A percentile compares a stretch with the other conserved stretches of the same genome.
These are phyloP conservation scores for Brachionus rubens DNA, from an alignment of 1,140 invertebrate genomes.

Conservation along the genomic window DNA sequence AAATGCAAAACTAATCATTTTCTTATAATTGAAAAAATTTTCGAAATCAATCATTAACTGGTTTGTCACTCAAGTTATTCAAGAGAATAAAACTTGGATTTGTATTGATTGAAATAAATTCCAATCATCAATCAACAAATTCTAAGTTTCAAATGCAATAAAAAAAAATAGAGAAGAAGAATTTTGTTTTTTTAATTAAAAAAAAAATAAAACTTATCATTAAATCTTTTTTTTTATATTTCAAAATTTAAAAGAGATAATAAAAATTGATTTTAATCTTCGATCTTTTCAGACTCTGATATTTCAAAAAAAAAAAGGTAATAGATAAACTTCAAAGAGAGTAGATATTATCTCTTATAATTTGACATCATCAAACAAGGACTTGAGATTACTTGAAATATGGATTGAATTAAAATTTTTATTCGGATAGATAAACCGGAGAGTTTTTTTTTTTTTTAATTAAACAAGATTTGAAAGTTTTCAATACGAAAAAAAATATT, in stretches of 20 bases:
- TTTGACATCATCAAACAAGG: no score
- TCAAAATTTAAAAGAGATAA: no score
- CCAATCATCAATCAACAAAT: conserved; percentile 34
- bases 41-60: conserved; percentile 13
- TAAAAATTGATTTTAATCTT: conserved; percentile 14
- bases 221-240: conserved; percentile 6
- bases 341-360: no score
- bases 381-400: background rate
- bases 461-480: conserved; percentile 6
- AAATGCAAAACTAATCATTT: background rate
- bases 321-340: conserved; percentile 15
- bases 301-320: background rate
- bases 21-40: background rate
- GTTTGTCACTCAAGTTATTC: conserved; percentile 35
- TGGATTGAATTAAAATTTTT: conserved; percentile 37
- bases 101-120: conserved; percentile 38
- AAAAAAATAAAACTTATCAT: no score
- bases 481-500: conserved; percentile 1
- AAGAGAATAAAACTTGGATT: background rate
- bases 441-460: conserved; percentile 23
- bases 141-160: conserved; percentile 27
- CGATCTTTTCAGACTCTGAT: background rate
- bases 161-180: no score
- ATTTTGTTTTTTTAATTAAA: no score
- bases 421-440: background rate